Percentiles rank a stretch among this genome's conserved stretches.
Evolutionary conservation across 2,113 vertebrate species (phyloP).

Genomic region (Petromus typicus): DNA sequence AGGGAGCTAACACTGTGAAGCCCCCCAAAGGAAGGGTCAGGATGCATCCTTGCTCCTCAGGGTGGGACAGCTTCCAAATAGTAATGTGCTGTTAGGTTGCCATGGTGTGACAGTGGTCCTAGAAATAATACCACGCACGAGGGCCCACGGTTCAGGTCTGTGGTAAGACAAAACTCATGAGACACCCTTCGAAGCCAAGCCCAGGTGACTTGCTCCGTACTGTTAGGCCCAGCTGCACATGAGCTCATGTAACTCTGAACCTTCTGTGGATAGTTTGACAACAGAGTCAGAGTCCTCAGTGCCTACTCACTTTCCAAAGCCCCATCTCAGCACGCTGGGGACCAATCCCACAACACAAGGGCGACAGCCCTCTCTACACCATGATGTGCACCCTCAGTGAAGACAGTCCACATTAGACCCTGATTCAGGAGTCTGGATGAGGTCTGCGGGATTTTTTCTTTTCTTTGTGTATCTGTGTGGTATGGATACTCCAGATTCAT

Average conservation of each 20-base stretch:
- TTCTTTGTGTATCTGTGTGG: not conserved
- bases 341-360: not conserved
- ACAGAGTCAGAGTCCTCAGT: not conserved
- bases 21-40: not conserved
- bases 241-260: too few species aligned
- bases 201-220: not conserved
- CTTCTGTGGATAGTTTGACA: too few species aligned
- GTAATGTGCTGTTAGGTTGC: not conserved
- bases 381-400: rapidly evolving
- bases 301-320: not conserved
- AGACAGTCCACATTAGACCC: not conserved
- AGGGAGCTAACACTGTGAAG: too few species aligned
- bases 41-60: not conserved
- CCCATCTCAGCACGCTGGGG: not conserved
- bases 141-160: too few species aligned
- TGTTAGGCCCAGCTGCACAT: not conserved
- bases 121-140: too few species aligned
- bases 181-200: not conserved
- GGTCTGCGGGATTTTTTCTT: not conserved
- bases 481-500: not conserved
- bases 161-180: not conserved
- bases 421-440: too few species aligned
- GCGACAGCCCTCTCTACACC: not conserved
- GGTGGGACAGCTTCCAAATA: not conserved
- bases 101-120: not conserved